Conservation (phyloP, 2,888 invertebrate species). For the Megaustenia siamemsis region DNA sequence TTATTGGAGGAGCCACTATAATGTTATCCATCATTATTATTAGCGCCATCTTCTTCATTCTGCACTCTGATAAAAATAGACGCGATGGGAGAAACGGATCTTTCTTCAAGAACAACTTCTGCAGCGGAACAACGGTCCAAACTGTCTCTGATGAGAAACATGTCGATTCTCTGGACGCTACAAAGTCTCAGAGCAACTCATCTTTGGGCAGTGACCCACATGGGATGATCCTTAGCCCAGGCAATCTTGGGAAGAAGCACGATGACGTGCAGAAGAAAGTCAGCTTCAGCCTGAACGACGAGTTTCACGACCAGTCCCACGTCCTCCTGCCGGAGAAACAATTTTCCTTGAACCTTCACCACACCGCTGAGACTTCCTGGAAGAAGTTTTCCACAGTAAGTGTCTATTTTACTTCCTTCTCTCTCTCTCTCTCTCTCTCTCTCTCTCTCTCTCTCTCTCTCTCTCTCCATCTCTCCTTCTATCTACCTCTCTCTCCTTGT, state of each 20-base stretch:
- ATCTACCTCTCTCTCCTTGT: no score
- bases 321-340: conserved; percentile 35
- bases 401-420: background rate
- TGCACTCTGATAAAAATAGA: conserved; percentile 54
- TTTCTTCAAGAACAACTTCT: conserved; percentile 43
- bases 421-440: no score
- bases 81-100: conserved; percentile 42
- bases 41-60: conserved; percentile 58
- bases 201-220: conserved; percentile 16
- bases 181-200: conserved; percentile 27
- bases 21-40: conserved; percentile 60
- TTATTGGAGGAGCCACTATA: conserved; percentile 58
- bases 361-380: background rate
- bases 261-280: conserved; percentile 55
- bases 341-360: conserved; percentile 5
- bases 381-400: conserved; percentile 28
- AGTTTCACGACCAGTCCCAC: conserved; percentile 23
- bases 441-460: no score
- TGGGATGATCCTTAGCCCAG: conserved; percentile 22
- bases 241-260: conserved; percentile 19
- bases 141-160: background rate
- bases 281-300: conserved; percentile 60
- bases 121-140: background rate
- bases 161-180: conserved; percentile 18
- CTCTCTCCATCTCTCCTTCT: no score